Evolutionary conservation across 2,888 invertebrate species (phyloP), one percentile per base, ranked within the genome.

Genomic region (Amitus sp.): DNA sequence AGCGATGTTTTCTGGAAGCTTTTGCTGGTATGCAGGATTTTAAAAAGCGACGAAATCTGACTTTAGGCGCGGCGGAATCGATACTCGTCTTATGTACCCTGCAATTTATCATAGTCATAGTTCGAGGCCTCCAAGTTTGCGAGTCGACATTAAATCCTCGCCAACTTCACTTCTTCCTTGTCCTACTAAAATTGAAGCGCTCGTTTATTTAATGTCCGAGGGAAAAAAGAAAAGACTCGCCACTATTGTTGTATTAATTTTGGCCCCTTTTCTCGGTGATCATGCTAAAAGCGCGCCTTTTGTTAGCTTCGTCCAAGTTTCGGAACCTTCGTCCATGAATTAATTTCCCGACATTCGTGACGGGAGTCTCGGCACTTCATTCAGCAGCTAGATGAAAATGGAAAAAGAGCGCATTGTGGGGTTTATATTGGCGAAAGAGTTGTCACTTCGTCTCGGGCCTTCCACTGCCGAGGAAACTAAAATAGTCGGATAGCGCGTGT

Each of bases 71-170:
- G 69, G 67, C 50, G 60, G 68, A 73, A 78, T 78, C 77, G 71
- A 78, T 78, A 77, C 69, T 70, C 64, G 69, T 68, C 48, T 55
- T 55, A 55, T 48, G 55, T 66, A 71, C 73, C 72, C 67, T 75
- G 78, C 76, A 76, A 78, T 78, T 77, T 76, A 77, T 77, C 73
- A 75, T 71, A 72, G 73, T 71, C 72, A 68, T 71, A 73, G 69
- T 59, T 48, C 66, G 68, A 67, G 68, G 66, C 62, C 64, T 67
- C 18, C 28, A 37, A 19, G 49, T 34, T 34, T 47, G 7, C 34
- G 1, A 47, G 28, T 9, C 27, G 7, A 27, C 49, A n/a, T 28
- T 49, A 40, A 37, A 48, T n/a, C 50, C 47, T 55, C 39, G 49
- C 18, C 4, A 33, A 51, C 46, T 52, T 40, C 46, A 23, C 48